These are phyloP conservation scores for Beaufortia kweichowensis DNA, from an alignment of 2,113 vertebrate species.

Conservation along the genomic window DNA sequence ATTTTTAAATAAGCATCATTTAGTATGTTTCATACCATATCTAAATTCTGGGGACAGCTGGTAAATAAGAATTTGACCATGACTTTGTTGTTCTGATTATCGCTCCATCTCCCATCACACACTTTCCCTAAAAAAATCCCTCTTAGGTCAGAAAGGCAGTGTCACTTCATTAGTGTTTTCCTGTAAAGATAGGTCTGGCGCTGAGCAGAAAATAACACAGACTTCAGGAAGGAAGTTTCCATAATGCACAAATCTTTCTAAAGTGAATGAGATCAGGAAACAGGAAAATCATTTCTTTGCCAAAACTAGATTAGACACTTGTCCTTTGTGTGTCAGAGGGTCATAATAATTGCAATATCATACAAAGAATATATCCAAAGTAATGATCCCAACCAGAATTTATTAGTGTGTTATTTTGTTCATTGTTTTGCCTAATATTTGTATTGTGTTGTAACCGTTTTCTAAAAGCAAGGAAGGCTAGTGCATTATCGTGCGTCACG, in stretches of 20 bases:
- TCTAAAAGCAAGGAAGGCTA: too few relatives aligned
- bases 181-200: conserved; percentile 13
- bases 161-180: conserved; percentile 20
- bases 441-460: too few relatives aligned
- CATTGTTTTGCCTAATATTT: too few relatives aligned
- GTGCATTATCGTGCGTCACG: too few relatives aligned
- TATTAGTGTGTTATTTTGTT: too few relatives aligned
- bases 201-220: conserved; percentile 43
- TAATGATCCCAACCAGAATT: too few relatives aligned
- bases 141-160: neutral
- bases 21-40: too few relatives aligned
- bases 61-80: too few relatives aligned
- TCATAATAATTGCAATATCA: neutral
- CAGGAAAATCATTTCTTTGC: neutral
- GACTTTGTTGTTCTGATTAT: too few relatives aligned
- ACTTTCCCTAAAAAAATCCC: neutral
- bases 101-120: neutral
- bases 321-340: neutral
- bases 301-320: neutral
- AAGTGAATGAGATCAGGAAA: neutral
- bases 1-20: too few relatives aligned
- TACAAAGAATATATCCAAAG: neutral
- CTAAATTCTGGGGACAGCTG: too few relatives aligned
- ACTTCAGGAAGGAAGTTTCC: conserved; percentile 33
- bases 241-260: conserved; percentile 13